Percentiles rank a stretch among this genome's conserved stretches.
Evolutionary conservation across 2,113 vertebrate genomes (phyloP).

Genomic region (Gorsachius goisagi): DNA sequence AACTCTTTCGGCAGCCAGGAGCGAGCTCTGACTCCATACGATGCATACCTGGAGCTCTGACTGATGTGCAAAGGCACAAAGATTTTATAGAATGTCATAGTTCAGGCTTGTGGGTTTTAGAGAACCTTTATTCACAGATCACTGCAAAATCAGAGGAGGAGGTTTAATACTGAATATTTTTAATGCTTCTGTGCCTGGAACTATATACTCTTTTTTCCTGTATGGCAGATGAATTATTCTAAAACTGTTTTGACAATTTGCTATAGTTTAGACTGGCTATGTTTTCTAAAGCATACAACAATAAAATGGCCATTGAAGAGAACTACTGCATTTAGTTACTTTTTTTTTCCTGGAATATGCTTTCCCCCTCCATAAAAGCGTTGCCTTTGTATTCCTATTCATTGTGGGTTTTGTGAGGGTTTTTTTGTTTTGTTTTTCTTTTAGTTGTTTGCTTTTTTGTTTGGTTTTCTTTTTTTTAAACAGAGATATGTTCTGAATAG

Average conservation of each 20-base stretch:
- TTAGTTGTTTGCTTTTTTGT: background rate
- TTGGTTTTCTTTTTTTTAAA: background rate
- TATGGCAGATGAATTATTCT: background rate
- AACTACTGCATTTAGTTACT: background rate
- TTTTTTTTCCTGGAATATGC: background rate
- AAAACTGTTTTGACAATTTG: slow-evolving; percentile 17
- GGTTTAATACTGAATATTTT: background rate
- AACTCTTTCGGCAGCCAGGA: background rate
- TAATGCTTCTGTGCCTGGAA: background rate
- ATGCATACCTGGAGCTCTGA: background rate
- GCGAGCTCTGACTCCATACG: background rate
- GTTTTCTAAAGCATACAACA: background rate
- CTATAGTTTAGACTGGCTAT: background rate
- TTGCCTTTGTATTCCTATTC: background rate
- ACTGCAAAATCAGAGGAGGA: background rate
- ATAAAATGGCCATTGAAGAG: background rate
- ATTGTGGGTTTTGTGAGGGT: background rate
- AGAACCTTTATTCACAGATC: background rate
- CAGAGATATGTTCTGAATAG: background rate
- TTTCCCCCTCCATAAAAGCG: background rate
- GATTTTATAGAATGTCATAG: background rate
- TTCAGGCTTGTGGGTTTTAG: background rate
- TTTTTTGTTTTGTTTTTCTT: background rate
- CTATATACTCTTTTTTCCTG: background rate
- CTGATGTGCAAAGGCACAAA: background rate